These are phyloP conservation scores for Myotis brandtii DNA, from an alignment of 2,113 vertebrate species.

Conservation along the genomic window DNA sequence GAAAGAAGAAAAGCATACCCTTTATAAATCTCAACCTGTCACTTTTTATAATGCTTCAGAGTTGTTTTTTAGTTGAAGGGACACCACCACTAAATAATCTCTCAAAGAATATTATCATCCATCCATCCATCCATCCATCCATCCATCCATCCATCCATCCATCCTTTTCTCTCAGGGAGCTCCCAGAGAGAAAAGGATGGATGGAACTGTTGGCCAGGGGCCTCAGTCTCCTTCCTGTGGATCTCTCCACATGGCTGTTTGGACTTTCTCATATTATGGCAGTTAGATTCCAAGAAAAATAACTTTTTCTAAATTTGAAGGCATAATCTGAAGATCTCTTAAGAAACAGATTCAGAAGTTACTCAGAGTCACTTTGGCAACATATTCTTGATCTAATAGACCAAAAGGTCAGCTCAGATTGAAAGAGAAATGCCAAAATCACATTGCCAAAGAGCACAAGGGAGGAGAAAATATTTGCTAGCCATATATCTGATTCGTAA, in stretches of 20 bases:
- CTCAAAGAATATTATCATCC: background rate
- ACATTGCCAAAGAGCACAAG: background rate
- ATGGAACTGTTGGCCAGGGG: background rate
- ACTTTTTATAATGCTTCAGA: background rate
- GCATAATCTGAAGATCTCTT: background rate
- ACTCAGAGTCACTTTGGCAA: background rate
- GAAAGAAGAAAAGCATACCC: background rate
- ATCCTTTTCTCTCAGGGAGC: no score
- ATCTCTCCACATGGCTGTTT: background rate
- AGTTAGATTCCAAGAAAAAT: background rate
- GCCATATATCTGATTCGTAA: background rate
- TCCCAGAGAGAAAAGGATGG: no score
- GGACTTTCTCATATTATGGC: background rate
- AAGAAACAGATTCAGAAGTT: slow-evolving; percentile 5
- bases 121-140: background rate
- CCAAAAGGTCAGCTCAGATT: background rate
- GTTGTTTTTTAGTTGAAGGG: background rate
- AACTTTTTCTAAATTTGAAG: background rate
- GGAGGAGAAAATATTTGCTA: background rate
- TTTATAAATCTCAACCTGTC: background rate
- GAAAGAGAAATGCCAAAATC: background rate
- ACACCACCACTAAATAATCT: background rate
- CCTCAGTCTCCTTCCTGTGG: background rate
- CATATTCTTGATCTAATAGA: background rate
- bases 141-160: background rate